These are phyloP conservation scores for Neodon shergylaensis DNA, from an alignment of 2,113 vertebrate genomes.

Conservation along the genomic window DNA sequence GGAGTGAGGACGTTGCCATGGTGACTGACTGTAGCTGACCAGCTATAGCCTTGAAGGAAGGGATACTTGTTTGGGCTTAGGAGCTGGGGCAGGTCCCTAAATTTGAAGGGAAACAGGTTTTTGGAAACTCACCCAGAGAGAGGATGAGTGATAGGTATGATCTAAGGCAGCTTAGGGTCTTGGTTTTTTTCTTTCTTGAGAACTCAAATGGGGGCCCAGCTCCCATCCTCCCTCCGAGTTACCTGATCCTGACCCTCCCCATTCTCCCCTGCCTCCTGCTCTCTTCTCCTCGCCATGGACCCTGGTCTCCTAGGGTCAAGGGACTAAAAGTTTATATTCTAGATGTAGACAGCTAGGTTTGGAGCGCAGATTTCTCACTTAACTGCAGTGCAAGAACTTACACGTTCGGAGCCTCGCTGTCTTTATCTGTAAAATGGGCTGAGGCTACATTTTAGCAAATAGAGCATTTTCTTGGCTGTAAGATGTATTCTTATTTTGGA, in stretches of 20 bases:
- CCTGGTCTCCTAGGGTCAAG: neutral
- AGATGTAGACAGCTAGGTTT: neutral
- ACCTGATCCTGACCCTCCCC: neutral
- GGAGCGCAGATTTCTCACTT: neutral
- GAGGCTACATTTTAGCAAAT: neutral
- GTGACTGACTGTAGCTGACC: conserved; percentile 72
- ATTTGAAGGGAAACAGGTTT: neutral
- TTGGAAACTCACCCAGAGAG: conserved; percentile 23
- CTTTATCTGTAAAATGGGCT: conserved; percentile 37
- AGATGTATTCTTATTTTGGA: neutral
- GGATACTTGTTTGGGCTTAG: conserved; percentile 25
- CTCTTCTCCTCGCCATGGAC: neutral
- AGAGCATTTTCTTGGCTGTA: neutral
- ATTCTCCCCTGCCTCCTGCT: neutral
- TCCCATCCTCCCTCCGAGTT: neutral
- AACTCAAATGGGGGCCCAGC: neutral
- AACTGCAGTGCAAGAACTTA: neutral
- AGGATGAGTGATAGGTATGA: neutral
- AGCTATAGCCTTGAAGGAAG: conserved; percentile 53
- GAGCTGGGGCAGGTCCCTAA: conserved; percentile 12
- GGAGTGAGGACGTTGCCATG: conserved; percentile 84
- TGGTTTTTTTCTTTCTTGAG: conserved; percentile 12
- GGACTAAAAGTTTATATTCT: neutral
- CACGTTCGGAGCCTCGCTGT: neutral
- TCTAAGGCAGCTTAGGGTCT: neutral